Percentiles rank a stretch among this genome's conserved stretches.
These are phyloP conservation scores for Catostylus mosaicus DNA, from an alignment of 30 jellyfish, hydroid and myxozoan genomes.

Conservation along the genomic window DNA sequence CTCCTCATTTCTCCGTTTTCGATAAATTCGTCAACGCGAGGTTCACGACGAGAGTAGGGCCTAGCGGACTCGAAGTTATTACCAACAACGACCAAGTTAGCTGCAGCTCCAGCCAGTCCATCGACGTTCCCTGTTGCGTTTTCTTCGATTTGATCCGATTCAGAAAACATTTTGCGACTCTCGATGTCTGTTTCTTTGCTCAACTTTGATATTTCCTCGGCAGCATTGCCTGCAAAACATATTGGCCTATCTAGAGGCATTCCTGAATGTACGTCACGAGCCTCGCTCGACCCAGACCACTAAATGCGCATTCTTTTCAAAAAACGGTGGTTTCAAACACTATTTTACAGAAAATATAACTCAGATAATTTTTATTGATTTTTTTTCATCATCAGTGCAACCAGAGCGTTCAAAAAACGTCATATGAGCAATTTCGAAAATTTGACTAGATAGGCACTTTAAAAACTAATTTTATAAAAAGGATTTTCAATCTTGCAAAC, in stretches of 20 bases:
- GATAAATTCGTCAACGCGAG: conserved; percentile 3
- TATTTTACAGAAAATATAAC: too few relatives aligned
- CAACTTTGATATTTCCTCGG: too few relatives aligned
- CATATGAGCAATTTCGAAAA: too few relatives aligned
- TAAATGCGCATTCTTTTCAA: too few relatives aligned
- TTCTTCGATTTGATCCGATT: background rate
- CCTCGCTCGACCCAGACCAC: background rate
- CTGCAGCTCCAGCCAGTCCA: conserved; percentile 14
- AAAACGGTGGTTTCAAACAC: too few relatives aligned
- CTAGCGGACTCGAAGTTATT: background rate
- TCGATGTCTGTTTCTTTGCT: background rate
- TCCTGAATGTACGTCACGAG: conserved; percentile 4
- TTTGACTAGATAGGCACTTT: too few relatives aligned
- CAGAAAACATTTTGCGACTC: background rate
- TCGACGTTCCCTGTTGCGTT: background rate
- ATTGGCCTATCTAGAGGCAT: background rate
- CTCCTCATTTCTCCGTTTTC: background rate
- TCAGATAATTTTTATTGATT: too few relatives aligned
- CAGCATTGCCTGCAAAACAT: background rate
- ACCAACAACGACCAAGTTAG: background rate
- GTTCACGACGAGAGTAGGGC: conserved; percentile 5
- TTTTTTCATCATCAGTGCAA: too few relatives aligned
- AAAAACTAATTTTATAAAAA: too few relatives aligned
- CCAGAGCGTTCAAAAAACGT: too few relatives aligned
- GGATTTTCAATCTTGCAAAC: too few relatives aligned